Evolutionary conservation across 2,888 invertebrate species (phyloP), one percentile per base, ranked within the genome.

Genomic region (Sicus ferrugineus): DNA sequence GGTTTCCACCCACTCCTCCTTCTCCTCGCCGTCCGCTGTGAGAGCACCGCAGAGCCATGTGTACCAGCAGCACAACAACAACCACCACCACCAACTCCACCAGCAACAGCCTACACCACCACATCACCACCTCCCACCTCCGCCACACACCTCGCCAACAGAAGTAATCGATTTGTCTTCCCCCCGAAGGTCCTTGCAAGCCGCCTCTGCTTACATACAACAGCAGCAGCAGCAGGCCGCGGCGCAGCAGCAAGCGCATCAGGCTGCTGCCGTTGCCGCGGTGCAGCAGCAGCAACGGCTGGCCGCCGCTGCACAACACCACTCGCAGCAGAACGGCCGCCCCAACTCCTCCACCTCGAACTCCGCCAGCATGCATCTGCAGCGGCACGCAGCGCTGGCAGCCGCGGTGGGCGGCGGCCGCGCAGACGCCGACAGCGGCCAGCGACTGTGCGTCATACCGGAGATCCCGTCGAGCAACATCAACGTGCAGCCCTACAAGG

Each of bases 401-500:
- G 80, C 79, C 52, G 77, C 73, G 5, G 70, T 72, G 21, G 73
- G 71, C n/a, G 42, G 73, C 28, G 78, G 78, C 21, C 59, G 75
- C 14, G 80, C 77, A 0, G 77, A 76, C 3, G 76, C 77, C 16
- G 76, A 75, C 19, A 80, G 80, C 50, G 76, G 74, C 30, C 83
- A 83, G 63, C 75, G 81, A 3, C 61, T 93, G 76, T 90, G 89
- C 72, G 88, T 90, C 72, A 92, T 93, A 78, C 88, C 90, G 23
- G 93, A 93, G 80, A 88, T 91, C 80, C 88, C 88, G 74, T 87
- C 89, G 72, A 88, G 88, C 81, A 89, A 90, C 79, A 88, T 88
- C 83, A 91, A 90, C 86, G 89, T 89, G 83, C 91, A 91, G 80
- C 92, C 92, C 77, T 93, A 92, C 86, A 92, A 92, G 87, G 90